A percentile compares a stretch with the other conserved stretches of the same genome.
Conservation (phyloP, 2,888 invertebrate genomes). For the Nomada fabriciana region DNA sequence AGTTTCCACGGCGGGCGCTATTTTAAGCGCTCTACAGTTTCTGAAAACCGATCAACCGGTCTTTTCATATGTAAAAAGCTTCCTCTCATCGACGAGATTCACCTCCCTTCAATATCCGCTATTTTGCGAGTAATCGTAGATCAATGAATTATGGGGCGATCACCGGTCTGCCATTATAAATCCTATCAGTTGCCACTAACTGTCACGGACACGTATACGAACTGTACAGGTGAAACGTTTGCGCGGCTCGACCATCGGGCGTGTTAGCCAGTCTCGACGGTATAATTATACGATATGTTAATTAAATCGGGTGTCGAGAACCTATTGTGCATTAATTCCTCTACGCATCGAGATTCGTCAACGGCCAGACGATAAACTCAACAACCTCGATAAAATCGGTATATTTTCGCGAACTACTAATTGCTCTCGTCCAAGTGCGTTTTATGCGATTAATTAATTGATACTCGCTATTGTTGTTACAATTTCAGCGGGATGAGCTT, state of each 20-base stretch:
- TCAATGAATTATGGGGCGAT: slow-evolving; percentile 47
- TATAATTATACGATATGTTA: slow-evolving; percentile 72
- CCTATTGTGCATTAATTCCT: slow-evolving; percentile 24
- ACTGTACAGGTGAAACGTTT: slow-evolving; percentile 9
- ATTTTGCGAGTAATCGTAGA: slow-evolving; percentile 37
- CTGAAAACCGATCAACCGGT: slow-evolving; percentile 14
- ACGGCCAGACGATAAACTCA: neutral
- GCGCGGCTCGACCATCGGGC: slow-evolving; percentile 3
- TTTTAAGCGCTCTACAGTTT: neutral
- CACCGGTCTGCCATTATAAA: slow-evolving; percentile 45
- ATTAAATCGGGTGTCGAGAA: slow-evolving; percentile 52
- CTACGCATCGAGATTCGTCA: neutral
- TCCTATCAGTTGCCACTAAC: slow-evolving; percentile 37
- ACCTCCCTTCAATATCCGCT: slow-evolving; percentile 32
- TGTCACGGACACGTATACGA: slow-evolving; percentile 17
- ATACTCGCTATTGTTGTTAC: too few species aligned
- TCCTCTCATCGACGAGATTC: slow-evolving; percentile 11
- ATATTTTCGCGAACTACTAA: too few species aligned
- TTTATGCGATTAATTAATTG: too few species aligned
- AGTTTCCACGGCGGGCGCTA: neutral
- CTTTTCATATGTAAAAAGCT: slow-evolving; percentile 42
- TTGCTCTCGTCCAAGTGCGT: too few species aligned
- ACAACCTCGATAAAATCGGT: neutral
- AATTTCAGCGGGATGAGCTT: too few species aligned
- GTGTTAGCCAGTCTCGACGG: slow-evolving; percentile 47